A percentile compares a stretch with the other conserved stretches of the same genome.
phyloP scores from a whole-genome alignment of 2,797 vertebrate species.

The Malurus leucopterus region DNA sequence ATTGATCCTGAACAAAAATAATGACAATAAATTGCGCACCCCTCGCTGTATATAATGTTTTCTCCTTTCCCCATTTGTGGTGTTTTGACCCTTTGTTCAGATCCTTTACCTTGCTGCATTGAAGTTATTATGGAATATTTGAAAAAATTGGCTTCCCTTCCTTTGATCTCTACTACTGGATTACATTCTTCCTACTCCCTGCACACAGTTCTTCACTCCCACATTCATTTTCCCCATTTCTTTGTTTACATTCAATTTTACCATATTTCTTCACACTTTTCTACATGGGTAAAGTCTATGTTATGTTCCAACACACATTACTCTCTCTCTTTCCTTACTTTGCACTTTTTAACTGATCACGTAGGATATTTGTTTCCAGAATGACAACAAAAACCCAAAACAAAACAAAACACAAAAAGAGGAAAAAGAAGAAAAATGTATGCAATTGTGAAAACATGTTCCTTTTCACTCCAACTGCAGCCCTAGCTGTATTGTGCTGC shows the following conservation, averaged over 20 bases:
- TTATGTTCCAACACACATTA: constrained; percentile 14
- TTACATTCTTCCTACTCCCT: constrained; percentile 22
- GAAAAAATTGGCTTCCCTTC: constrained; percentile 30
- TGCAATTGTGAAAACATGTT: constrained; percentile 22
- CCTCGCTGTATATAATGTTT: neutral
- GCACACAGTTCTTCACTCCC: constrained; percentile 15
- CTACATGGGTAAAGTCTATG: neutral
- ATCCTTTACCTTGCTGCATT: neutral
- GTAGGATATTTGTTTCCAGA: constrained; percentile 10
- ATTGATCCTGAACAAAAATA: neutral
- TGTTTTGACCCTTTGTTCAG: neutral
- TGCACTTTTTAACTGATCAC: constrained; percentile 18
- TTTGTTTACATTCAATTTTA: constrained; percentile 49
- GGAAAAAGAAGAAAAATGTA: neutral
- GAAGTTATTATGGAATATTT: neutral
- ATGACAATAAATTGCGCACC: neutral
- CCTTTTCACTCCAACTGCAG: constrained; percentile 51
- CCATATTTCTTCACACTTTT: constrained; percentile 49
- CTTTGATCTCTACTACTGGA: constrained; percentile 36
- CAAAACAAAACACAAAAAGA: neutral
- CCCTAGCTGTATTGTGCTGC: constrained; percentile 54
- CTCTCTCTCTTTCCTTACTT: constrained; percentile 22
- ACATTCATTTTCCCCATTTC: constrained; percentile 33
- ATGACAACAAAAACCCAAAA: neutral
- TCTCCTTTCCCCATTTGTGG: neutral